Base-by-base conservation (phyloP, 2,888 invertebrate genomes). In the Catocala nupta region DNA sequence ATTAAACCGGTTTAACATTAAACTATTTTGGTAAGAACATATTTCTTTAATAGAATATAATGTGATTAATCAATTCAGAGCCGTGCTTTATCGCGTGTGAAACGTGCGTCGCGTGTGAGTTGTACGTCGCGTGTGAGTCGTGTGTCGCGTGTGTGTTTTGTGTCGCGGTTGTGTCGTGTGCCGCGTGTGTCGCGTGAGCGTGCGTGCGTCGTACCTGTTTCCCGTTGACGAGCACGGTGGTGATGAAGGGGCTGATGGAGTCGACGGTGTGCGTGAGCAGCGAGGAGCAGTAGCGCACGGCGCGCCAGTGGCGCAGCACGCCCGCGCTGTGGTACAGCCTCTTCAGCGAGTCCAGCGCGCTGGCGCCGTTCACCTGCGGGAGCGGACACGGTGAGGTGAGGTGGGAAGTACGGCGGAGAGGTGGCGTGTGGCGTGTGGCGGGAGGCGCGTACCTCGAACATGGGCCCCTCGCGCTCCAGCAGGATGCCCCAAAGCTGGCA, bases 231-330 rank as follows among this genome's bases (percentile, higher is more conserved):
- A 99, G 95, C 73, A 99, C 98, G 45, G 98, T 98, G 48, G 99
- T 99, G 81, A 99, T 99, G 85, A 99, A 99, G 5, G 99, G 99
- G 90, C 99, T 99, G 82, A 99, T 98, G 71, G 99, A 99, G 93
- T 99, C 99, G 9, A 99, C 99, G 60, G 98, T 97, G 89, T 99
- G 99, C 88, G 96, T 96, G 65, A 99, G 95, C 60, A 99, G 95
- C 78, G 98, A 98, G 71, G 99, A 98, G 83, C 99, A 99, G 90
- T 98, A 98, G 58, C 99, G 96, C 51, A 99, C 99, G 42, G 98
- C 98, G 72, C 97, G 96, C 98, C 98, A 98, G 89, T 98, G 97
- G 8, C 98, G 95, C 67, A 98, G 92, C 72, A 96, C 96, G 33
- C 98, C 98, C n/a, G 98, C 98, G 78, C 96, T 95, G 85, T 97